Evolutionary conservation across 2,888 invertebrate species (phyloP), one percentile per base, ranked within the genome.

Genomic region (Archips xylosteana): DNA sequence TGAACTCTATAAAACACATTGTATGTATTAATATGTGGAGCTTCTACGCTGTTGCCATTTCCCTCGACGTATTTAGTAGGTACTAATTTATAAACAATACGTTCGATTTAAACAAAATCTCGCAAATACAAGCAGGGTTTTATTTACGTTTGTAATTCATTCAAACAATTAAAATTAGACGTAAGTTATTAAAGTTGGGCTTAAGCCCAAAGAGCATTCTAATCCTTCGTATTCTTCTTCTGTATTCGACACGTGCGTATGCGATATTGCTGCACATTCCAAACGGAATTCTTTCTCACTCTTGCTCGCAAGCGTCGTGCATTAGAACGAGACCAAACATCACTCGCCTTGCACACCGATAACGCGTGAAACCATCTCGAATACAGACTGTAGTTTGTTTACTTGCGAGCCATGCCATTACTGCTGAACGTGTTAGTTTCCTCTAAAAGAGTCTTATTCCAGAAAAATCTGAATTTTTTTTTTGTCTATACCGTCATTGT

Each of bases 191-290:
- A 45, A n/a, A n/a, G n/a, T n/a, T n/a, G n/a, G n/a, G n/a, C n/a
- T n/a, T 54, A 23, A 8, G 51, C 9, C 23, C 23, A 54, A 2
- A 13, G 15, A 13, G 47, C 15, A 13, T 9, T 13, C 15, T 15
- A 51, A 8, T 23, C n/a, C 4, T 49, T 4, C n/a, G 15, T 9
- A 54, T 54, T 23, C 54, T n/a, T n/a, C n/a, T n/a, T n/a, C 23
- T 54, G 54, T 54, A 54, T 54, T 54, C 51, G 15, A n/a, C 51
- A 51, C 51, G 51, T 13, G 54, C 54, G 13, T n/a, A 54, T 54
- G 54, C 23, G 0, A 54, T 54, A 54, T 54, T 54, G 54, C 8
- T 23, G 13, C 54, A 54, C 54, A 23, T 54, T 54, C 54, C 54
- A 54, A 54, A 54, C 13, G 9, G 8, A 23, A 54, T 54, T 54